Evolutionary conservation across 2,888 invertebrate species (phyloP).

Genomic region (Drosophila atripex): DNA sequence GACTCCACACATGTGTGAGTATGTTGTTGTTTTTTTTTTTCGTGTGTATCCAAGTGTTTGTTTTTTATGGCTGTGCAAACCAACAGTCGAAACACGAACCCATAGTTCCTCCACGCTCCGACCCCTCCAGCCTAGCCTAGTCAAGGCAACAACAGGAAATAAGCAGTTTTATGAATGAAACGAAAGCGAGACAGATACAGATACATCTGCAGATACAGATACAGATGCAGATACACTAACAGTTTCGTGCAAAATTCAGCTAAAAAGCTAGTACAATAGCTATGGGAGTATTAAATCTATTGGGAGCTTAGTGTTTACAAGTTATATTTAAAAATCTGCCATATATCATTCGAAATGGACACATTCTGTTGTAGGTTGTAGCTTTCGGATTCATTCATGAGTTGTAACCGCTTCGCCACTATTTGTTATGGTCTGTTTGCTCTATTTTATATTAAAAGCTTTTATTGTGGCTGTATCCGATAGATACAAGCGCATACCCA

Average conservation of each 20-base stretch:
- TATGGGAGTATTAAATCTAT: neutral
- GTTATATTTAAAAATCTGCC: conserved; percentile 10
- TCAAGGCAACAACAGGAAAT: conserved; percentile 72
- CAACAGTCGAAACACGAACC: conserved; percentile 65
- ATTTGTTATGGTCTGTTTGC: conserved; percentile 69
- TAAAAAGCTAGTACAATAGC: neutral
- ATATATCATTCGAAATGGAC: conserved; percentile 18
- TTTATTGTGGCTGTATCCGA: conserved; percentile 43
- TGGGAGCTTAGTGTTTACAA: neutral
- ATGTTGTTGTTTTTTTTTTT: neutral
- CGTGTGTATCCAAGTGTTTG: conserved; percentile 27
- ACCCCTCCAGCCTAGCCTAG: conserved; percentile 58
- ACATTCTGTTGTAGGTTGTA: conserved; percentile 32
- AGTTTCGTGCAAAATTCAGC: conserved; percentile 50
- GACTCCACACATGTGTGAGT: conserved; percentile 49
- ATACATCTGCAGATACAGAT: conserved; percentile 15
- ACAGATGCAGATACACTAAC: conserved; percentile 58
- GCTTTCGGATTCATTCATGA: conserved; percentile 66
- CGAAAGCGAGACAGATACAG: conserved; percentile 56
- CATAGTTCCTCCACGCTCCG: neutral
- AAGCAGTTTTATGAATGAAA: conserved; percentile 80
- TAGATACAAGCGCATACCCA: conserved; percentile 24
- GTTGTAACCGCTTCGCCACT: conserved; percentile 30
- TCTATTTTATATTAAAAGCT: conserved; percentile 64
- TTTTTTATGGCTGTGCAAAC: conserved; percentile 66